phyloP scores from a whole-genome alignment of 2,113 vertebrate genomes.

The Nycticorax nycticorax region DNA sequence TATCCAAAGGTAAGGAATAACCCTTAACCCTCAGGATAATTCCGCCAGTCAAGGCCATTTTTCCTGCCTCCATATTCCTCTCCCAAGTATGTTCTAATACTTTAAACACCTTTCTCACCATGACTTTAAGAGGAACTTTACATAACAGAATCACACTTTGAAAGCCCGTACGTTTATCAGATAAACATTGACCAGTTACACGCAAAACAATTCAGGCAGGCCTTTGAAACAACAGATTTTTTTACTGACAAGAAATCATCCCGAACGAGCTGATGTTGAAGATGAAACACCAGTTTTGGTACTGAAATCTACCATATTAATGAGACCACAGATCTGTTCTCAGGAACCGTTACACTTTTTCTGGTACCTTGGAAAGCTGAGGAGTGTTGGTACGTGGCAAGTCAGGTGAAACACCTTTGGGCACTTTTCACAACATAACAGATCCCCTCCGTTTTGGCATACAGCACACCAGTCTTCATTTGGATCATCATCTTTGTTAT shows the following conservation, averaged over 20 bases:
- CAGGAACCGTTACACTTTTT: accelerated
- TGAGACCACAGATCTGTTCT: neutral
- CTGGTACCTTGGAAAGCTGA: conserved; percentile 86
- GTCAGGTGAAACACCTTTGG: conserved; percentile 99
- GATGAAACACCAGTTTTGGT: neutral
- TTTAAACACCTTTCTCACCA: neutral
- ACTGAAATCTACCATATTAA: neutral
- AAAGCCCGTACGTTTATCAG: neutral
- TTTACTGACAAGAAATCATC: neutral
- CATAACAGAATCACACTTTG: neutral
- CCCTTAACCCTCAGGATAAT: neutral
- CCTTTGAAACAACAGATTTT: neutral
- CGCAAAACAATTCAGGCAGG: neutral
- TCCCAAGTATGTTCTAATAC: neutral
- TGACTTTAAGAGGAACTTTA: neutral
- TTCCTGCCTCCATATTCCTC: neutral
- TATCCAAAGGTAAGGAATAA: neutral
- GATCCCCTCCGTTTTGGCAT: conserved; percentile 94
- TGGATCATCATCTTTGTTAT: conserved; percentile 92
- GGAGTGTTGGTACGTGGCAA: conserved; percentile 94
- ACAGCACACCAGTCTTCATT: conserved; percentile 99
- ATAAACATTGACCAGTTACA: neutral
- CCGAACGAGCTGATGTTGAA: neutral
- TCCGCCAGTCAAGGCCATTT: neutral
- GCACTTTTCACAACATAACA: conserved; percentile 95